Evolutionary conservation across 2,888 invertebrate genomes (phyloP), one percentile per base, ranked within the genome.

Genomic region (Dione juno): DNA sequence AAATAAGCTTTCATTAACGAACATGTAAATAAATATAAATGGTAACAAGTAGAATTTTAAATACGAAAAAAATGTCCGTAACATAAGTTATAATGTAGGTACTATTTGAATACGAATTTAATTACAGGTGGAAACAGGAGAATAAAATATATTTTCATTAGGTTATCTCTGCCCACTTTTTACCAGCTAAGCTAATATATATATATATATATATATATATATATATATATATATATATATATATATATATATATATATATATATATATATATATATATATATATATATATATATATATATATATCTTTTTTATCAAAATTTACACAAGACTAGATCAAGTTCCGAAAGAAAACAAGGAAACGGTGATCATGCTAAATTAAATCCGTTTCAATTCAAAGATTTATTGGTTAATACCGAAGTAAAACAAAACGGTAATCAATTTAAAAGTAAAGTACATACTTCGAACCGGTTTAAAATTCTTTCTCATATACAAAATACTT

Each of bases 381-480:
- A 63, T 48, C n/a, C 45, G 41, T 3, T 40, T 40, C 11, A 5
- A 41, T 71, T 71, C 41, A 64, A 71, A 63, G 57, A 50, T 67
- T 70, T 50, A 65, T 68, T 43, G 41, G 21, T 45, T 45, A 59
- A 65, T 71, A 14, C 43, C 11, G 54, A 65, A 71, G 68, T 66
- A 57, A 66, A 69, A 69, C 57, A 63, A 72, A 72, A 69, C 41
- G 41, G 45, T 69, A 69, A 69, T 72, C 69, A 72, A 61, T 54
- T 65, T 68, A 65, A 65, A 69, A 65, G 58, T 69, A 69, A 68
- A 65, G 14, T 68, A 58, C 40, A 21, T 40, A 41, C 54, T 63
- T 45, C 58, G 45, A 66, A 52, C 35, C 45, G 43, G 57, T 67
- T 67, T n/a, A 58, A 67, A 67, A 67, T 54, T 67, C 16, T 58